These are phyloP conservation scores for Kryphioiulus occultus DNA, from an alignment of 2,888 invertebrate species.

Conservation along the genomic window DNA sequence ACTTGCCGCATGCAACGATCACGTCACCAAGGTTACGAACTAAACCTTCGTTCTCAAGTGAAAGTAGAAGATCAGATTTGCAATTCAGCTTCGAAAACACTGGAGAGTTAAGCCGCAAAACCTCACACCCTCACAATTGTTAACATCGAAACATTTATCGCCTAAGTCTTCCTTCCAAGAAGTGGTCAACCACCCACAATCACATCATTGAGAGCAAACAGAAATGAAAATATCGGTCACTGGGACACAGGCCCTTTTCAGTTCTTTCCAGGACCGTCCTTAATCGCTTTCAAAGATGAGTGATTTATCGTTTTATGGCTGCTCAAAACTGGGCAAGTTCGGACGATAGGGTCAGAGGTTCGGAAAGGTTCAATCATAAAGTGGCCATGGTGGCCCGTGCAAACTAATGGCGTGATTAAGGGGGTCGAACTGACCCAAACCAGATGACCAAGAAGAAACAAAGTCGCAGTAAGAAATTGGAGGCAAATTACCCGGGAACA, in stretches of 20 bases:
- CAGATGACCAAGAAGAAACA: background rate
- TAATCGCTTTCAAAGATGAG: background rate
- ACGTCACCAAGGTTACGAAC: no score
- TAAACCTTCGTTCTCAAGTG: no score
- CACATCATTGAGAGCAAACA: background rate
- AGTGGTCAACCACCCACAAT: background rate
- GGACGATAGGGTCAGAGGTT: background rate
- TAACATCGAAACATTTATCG: background rate
- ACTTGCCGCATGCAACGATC: no score
- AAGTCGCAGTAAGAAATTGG: background rate
- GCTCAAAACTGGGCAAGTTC: background rate
- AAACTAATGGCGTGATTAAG: background rate
- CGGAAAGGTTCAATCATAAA: background rate
- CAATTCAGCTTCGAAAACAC: no score
- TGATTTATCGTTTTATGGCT: slow-evolving; percentile 20
- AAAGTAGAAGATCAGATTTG: no score
- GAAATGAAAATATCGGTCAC: background rate
- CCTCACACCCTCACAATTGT: background rate
- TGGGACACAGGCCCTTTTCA: background rate
- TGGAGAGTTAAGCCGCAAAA: background rate
- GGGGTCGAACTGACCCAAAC: slow-evolving; percentile 6
- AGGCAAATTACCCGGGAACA: background rate
- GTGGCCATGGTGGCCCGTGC: background rate
- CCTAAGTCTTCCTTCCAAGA: background rate
- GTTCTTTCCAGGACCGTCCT: background rate